Base-by-base conservation (phyloP, 1,140 invertebrate species). In the Monochamus saltuarius region DNA sequence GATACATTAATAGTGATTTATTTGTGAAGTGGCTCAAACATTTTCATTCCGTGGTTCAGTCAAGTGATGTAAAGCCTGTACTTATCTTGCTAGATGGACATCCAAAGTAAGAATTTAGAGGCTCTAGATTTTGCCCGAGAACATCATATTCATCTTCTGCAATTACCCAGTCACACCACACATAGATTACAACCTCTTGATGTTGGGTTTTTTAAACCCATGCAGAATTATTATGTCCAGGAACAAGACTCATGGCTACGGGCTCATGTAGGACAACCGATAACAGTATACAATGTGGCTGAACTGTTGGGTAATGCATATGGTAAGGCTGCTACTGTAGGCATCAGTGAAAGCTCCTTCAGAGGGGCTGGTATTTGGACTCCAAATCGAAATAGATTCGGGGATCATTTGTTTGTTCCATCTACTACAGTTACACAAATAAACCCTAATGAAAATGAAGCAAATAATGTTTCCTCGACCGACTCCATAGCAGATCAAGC, bases 191-290 rank as follows among this genome's bases (percentile, higher is more conserved):
- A 29, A 29, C 40, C 16, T 42, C 40, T 42, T 42, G 40, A 42
- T 42, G n/a, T 42, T 13, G 40, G 16, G 16, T 42, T 42, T 7
- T 42, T 42, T 42, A 42, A 42, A 42, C 40, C 40, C 16, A 13
- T 42, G 40, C 40, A 42, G 16, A 42, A 42, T 42, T 42, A 42
- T 42, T 42, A 42, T 7, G 40, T 42, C 16, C 40, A 42, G 16
- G 40, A 42, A 42, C 40, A 42, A 17, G 40, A 42, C 2, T 42
- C 16, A 13, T 42, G 40, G 40, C 40, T 42, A 7, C 40, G 40
- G 16, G 40, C 40, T 42, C 40, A 42, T 42, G 40, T 42, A 42
- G 40, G 40, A 42, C n/a, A 42, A 42, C n/a, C 40, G 2, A 42
- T 42, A 42, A 42, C n/a, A 13, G 16, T 42, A 17, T 17, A 42